Percentiles rank a stretch among this genome's conserved stretches.
These are phyloP conservation scores for Eptatretus burgeri DNA, from an alignment of 2,113 vertebrate species.

Conservation along the genomic window DNA sequence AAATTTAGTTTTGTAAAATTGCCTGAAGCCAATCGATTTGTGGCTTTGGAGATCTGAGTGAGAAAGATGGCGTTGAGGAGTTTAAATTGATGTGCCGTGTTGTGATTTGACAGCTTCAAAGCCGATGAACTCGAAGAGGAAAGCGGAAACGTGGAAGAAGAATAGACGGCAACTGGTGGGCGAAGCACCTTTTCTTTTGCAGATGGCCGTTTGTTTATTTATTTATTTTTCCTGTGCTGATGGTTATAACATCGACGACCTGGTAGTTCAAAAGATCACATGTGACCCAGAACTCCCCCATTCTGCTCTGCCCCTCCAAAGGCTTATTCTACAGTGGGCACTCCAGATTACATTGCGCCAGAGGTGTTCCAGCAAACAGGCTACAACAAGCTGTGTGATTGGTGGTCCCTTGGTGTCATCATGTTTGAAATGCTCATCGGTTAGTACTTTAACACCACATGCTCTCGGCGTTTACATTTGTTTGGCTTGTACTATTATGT, in stretches of 20 bases:
- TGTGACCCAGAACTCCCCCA: constrained; percentile 8
- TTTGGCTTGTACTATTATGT: too few species aligned
- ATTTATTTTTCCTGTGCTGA: background rate
- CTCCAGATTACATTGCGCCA: constrained; percentile 83
- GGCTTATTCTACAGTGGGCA: constrained; percentile 87
- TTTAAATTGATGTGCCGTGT: background rate
- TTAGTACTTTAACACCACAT: constrained; percentile 17
- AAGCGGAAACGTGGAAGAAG: constrained; percentile 97
- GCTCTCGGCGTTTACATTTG: too few species aligned
- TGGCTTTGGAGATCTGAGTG: background rate
- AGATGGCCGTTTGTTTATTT: background rate
- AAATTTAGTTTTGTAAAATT: background rate
- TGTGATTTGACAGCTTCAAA: constrained; percentile 41
- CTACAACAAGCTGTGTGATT: constrained; percentile 90
- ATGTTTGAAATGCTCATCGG: constrained; percentile 97
- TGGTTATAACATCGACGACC: background rate
- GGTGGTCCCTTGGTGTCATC: constrained; percentile 92
- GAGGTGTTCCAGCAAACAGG: constrained; percentile 91
- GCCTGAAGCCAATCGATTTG: background rate
- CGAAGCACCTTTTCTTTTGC: constrained; percentile 3
- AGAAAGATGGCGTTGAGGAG: background rate
- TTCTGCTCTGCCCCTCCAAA: constrained; percentile 15
- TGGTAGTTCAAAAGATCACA: too few species aligned
- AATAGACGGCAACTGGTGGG: constrained; percentile 70
- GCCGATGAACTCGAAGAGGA: constrained; percentile 99